These are phyloP conservation scores for Scaptomyza graminum DNA, from an alignment of 1,140 invertebrate genomes.

Conservation along the genomic window DNA sequence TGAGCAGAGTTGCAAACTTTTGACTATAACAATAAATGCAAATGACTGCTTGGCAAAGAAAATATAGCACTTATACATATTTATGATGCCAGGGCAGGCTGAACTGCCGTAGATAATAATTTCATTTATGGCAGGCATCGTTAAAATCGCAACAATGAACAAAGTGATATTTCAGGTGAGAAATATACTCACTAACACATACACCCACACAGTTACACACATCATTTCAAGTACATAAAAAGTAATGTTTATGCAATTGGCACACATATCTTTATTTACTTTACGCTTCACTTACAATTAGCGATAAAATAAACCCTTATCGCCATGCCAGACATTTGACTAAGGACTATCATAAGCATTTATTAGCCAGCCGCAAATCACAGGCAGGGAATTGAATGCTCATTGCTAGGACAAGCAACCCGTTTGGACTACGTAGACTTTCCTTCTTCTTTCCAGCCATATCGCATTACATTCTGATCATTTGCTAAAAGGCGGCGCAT, in stretches of 20 bases:
- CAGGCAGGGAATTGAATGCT: conserved; percentile 31
- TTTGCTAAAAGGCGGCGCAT: conserved; percentile 54
- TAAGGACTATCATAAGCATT: conserved; percentile 61
- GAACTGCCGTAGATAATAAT: conserved; percentile 74
- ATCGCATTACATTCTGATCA: conserved; percentile 49
- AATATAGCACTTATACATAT: conserved; percentile 57
- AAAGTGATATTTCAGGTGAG: conserved; percentile 19
- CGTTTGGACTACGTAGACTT: conserved; percentile 19
- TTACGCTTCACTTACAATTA: conserved; percentile 76
- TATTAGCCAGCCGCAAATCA: conserved; percentile 41
- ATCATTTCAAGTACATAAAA: conserved; percentile 69
- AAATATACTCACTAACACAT: conserved; percentile 8
- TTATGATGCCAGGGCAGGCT: conserved; percentile 41
- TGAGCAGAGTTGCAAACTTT: conserved; percentile 50
- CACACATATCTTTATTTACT: conserved; percentile 54
- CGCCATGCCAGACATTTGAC: conserved; percentile 18
- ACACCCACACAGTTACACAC: conserved; percentile 6
- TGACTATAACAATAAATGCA: conserved; percentile 75
- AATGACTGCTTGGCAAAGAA: conserved; percentile 36
- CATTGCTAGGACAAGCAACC: conserved; percentile 36
- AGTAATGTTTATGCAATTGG: conserved; percentile 61
- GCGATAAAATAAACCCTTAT: conserved; percentile 68
- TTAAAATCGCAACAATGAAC: conserved; percentile 59
- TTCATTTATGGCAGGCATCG: conserved; percentile 63
- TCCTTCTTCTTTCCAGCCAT: conserved; percentile 6